Evolutionary conservation across 2,797 vertebrate genomes (phyloP), one percentile per base, ranked within the genome.

Genomic region (Eulemur coronatus): DNA sequence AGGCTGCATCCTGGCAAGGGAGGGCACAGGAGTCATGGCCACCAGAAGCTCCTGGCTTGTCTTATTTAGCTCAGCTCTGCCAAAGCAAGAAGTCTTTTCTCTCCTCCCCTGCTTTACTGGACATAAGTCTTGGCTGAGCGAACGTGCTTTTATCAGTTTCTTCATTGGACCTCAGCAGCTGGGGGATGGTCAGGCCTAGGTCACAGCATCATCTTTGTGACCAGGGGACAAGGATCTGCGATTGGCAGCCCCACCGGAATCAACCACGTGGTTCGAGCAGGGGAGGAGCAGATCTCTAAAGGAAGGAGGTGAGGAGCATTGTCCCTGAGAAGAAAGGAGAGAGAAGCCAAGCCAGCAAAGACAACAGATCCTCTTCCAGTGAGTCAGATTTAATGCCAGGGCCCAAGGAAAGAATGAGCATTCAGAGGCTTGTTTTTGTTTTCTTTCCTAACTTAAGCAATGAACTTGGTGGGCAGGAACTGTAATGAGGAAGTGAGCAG

Each of bases 361-460:
- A 24, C 17, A 41, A 22, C 22, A 69, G 48, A 78, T 18, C 50
- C 59, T 69, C 33, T 52, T 33, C 43, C 11, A 4, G 57, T 6
- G 57, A 80, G 33, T 70, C 87, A 79, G 41, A 15, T 38, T 41
- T 65, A 72, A n/a, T 1, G 7, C 70, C 89, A 65, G 80, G 63
- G 38, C 52, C 20, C 2, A 2, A 57, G 93, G 11, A 72, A 81
- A 80, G 24, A 63, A 33, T 2, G 15, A 84, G n/a, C 69, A n/a
- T 81, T 75, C 41, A 30, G 33, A 69, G 24, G 38, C 22, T 63
- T 48, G 38, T 24, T 93, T 85, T 89, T 86, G 33, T 94, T 89
- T 90, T 72, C 55, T 86, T 86, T 78, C 88, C 35, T 94, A 61
- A 82, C 57, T 84, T 70, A 92, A 92, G 78, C 81, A 91, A 43